These are phyloP conservation scores for Aplochiton taeniatus DNA, from an alignment of 2,797 vertebrate species.

Conservation along the genomic window DNA sequence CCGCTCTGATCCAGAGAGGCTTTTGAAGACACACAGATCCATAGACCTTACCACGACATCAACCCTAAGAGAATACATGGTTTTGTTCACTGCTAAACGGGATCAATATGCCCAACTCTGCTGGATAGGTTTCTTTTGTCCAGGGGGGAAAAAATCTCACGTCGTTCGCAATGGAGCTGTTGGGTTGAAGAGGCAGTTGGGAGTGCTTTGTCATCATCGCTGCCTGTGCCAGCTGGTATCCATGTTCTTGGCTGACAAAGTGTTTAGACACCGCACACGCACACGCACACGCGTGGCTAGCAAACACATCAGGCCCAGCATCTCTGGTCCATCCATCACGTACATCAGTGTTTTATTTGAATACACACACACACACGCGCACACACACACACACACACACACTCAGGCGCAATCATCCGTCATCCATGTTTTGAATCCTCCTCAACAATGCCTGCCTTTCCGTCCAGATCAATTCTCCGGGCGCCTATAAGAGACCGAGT, in stretches of 20 bases:
- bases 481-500: conserved; percentile 80
- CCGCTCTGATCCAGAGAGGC: conserved; percentile 19
- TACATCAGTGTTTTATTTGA: conserved; percentile 1
- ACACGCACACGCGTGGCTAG: conserved; percentile 24
- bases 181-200: not conserved
- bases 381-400: too few relatives aligned
- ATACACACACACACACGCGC: conserved; percentile 46
- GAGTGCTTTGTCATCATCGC: conserved; percentile 12
- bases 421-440: conserved; percentile 79
- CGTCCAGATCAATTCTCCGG: conserved; percentile 76
- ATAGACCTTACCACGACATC: conserved; percentile 20
- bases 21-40: conserved; percentile 28
- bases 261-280: conserved; percentile 20
- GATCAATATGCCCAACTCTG: conserved; percentile 24
- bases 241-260: not conserved
- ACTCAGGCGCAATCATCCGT: conserved; percentile 76
- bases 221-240: not conserved
- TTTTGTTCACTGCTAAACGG: conserved; percentile 16
- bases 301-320: conserved; percentile 16
- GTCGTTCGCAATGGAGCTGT: not conserved
- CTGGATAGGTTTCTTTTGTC: conserved; percentile 7
- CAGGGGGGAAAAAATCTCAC: not conserved
- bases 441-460: conserved; percentile 75
- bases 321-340: conserved; percentile 16
- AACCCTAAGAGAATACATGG: conserved; percentile 7